Percentiles rank a stretch among this genome's conserved stretches.
phyloP scores from a whole-genome alignment of 2,113 vertebrate genomes.

The Zosterops hypoxanthus region DNA sequence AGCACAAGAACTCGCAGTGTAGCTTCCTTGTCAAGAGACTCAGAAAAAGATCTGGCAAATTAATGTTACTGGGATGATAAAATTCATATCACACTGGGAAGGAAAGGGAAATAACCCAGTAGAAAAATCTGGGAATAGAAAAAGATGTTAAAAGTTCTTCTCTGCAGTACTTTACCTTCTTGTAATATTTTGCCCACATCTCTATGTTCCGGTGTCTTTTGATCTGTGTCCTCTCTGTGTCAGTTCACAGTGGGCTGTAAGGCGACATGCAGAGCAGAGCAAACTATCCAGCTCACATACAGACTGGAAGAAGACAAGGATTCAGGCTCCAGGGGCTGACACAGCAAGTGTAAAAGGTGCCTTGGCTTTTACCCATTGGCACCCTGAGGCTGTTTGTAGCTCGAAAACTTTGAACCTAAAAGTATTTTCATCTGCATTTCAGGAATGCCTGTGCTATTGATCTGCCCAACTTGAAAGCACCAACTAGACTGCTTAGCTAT shows the following conservation, averaged over 20 bases:
- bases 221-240: not conserved
- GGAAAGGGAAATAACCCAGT: not conserved
- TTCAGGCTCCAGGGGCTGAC: not conserved
- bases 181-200: not conserved
- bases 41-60: not conserved
- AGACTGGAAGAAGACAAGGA: not conserved
- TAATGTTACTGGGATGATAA: not conserved
- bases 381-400: not conserved
- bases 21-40: not conserved
- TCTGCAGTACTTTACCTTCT: not conserved
- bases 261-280: accelerated
- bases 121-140: not conserved
- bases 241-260: not conserved
- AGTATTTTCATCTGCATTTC: not conserved
- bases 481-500: not conserved
- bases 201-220: not conserved
- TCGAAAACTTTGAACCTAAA: not conserved
- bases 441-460: not conserved
- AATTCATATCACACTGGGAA: not conserved
- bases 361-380: not conserved
- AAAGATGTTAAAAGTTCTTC: not conserved
- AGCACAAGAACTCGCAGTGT: not conserved
- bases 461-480: not conserved
- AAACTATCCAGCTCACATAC: not conserved
- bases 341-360: not conserved